phyloP scores from a whole-genome alignment of 2,113 vertebrate species.

The Cynoglossus semilaevis region DNA sequence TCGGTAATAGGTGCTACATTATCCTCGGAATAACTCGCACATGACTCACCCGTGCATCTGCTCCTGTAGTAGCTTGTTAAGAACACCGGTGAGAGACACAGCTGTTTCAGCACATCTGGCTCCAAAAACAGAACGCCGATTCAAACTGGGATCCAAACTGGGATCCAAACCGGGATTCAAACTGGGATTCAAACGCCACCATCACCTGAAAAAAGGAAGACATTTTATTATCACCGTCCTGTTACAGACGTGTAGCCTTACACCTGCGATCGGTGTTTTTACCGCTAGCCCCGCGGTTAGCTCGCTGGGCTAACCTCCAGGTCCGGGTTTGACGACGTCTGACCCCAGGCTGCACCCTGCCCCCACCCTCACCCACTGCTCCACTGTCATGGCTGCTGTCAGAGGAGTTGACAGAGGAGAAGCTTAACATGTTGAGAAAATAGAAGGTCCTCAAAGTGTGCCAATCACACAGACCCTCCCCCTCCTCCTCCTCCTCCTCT shows the following conservation, averaged over 20 bases:
- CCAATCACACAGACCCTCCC: conserved; percentile 61
- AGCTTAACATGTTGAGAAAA: conserved; percentile 66
- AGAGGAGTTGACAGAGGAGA: conserved; percentile 63
- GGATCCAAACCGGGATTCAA: no score
- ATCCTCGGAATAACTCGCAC: conserved; percentile 38
- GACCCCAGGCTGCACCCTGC: conserved; percentile 71
- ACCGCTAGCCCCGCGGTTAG: conserved; percentile 6
- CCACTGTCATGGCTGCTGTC: conserved; percentile 66
- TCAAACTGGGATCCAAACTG: no score
- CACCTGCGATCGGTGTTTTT: conserved; percentile 3
- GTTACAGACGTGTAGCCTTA: no score
- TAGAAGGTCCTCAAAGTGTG: conserved; percentile 58
- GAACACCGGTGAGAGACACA: conserved; percentile 26
- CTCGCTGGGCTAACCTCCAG: conserved; percentile 17
- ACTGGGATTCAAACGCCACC: no score
- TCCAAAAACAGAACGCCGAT: not conserved
- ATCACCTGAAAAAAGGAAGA: no score
- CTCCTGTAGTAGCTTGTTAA: conserved; percentile 42
- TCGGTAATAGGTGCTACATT: conserved; percentile 35
- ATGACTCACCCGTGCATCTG: conserved; percentile 51
- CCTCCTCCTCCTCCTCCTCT: not conserved
- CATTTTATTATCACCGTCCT: no score
- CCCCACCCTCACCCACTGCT: no score
- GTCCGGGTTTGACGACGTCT: conserved; percentile 49
- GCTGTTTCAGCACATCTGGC: conserved; percentile 27